Evolutionary conservation across 2,797 vertebrate genomes (phyloP).

Genomic region (Octomys mimax): DNA sequence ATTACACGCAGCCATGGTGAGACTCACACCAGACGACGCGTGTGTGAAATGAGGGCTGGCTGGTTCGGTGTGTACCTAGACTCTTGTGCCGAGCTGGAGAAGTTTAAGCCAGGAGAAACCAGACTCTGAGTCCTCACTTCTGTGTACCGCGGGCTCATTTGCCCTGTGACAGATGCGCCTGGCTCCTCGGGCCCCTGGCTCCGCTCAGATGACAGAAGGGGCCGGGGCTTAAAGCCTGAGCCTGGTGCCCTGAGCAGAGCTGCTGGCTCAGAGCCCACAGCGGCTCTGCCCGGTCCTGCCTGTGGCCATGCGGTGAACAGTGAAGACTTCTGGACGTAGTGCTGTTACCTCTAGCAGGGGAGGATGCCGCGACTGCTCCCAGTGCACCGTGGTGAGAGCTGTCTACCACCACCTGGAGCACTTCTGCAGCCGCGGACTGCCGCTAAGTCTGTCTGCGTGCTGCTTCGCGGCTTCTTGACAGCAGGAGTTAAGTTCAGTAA

Average conservation of each 20-base stretch:
- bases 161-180: background rate
- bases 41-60: background rate
- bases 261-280: background rate
- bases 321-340: background rate
- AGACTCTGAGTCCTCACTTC: conserved; percentile 13
- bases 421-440: background rate
- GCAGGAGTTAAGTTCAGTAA: conserved; percentile 72
- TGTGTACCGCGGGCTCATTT: background rate
- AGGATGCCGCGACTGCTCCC: conserved; percentile 47
- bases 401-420: background rate
- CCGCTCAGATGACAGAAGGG: background rate
- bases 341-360: conserved; percentile 49
- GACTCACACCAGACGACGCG: background rate
- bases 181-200: background rate
- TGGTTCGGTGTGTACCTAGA: background rate
- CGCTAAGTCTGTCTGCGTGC: background rate
- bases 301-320: background rate
- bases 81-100: background rate
- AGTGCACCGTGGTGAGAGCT: background rate
- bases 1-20: background rate
- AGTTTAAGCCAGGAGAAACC: background rate
- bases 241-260: background rate
- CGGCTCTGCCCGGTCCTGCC: background rate
- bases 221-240: background rate
- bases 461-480: conserved; percentile 59